A percentile compares a stretch with the other conserved stretches of the same genome.
Conservation (phyloP, 2,797 vertebrate species). For the Coendou prehensilis region DNA sequence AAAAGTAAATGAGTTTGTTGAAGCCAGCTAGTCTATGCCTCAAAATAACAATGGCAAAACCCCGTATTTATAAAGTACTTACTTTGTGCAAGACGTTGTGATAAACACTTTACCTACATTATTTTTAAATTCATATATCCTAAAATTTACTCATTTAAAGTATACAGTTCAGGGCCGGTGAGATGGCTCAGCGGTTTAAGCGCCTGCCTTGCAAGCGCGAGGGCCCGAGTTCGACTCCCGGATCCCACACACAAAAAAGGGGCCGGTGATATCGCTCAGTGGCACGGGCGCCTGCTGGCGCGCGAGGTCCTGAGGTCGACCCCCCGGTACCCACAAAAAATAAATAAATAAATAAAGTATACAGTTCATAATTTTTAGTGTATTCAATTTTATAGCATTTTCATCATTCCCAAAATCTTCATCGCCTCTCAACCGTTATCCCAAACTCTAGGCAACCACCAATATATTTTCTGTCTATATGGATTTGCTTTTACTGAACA, state of each 20-base stretch:
- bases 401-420: neutral
- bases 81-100: neutral
- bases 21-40: constrained; percentile 38
- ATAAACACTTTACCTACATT: neutral
- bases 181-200: no score
- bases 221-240: no score
- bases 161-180: neutral
- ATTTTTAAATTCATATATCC: constrained; percentile 18
- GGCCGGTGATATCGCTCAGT: no score
- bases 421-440: neutral
- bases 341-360: no score
- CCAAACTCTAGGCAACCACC: neutral
- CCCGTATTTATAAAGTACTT: neutral
- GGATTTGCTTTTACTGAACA: constrained; percentile 22
- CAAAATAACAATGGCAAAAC: neutral
- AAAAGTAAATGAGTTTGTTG: constrained; percentile 10
- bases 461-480: neutral
- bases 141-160: constrained; percentile 30
- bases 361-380: neutral
- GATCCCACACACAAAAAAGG: no score
- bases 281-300: no score
- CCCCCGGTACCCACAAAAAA: no score
- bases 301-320: no score
- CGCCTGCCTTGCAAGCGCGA: no score
- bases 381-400: constrained; percentile 9